Conservation (phyloP, 2,888 invertebrate species). For the Spilosoma lubricipeda region DNA sequence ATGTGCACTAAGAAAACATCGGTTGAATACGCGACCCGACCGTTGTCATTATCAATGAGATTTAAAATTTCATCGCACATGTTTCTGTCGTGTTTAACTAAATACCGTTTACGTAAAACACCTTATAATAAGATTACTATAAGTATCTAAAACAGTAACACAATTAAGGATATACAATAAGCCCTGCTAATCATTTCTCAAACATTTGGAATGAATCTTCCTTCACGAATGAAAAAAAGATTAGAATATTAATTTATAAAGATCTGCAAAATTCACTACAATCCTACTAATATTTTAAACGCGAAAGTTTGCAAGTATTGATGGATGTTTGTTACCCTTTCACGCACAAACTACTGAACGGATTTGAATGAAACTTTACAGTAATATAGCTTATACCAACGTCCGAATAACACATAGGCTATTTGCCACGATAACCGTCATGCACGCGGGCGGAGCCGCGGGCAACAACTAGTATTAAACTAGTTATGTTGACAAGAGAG, state of each 20-base stretch:
- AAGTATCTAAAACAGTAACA: not conserved
- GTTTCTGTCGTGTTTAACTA: constrained; percentile 49
- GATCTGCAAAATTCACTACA: not conserved
- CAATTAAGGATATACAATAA: not conserved
- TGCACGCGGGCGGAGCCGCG: too few species aligned
- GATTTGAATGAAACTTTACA: too few species aligned
- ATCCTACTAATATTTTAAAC: too few species aligned
- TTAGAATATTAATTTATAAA: not conserved
- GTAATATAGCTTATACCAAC: too few species aligned
- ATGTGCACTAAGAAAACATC: constrained; percentile 20
- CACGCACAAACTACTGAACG: too few species aligned
- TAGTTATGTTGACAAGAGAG: constrained; percentile 35
- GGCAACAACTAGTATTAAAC: too few species aligned
- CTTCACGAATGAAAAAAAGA: too few species aligned
- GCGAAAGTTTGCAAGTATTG: too few species aligned
- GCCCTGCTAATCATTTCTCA: constrained; percentile 11
- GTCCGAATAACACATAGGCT: too few species aligned
- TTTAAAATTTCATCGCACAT: constrained; percentile 51
- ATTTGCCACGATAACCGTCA: too few species aligned
- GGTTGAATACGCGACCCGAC: constrained; percentile 20
- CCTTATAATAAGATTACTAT: not conserved
- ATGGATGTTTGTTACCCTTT: too few species aligned
- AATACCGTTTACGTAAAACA: constrained; percentile 33
- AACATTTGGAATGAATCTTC: too few species aligned
- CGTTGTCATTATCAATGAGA: constrained; percentile 24